These are phyloP conservation scores for Phymanthus crucifer DNA, from an alignment of 92 coral and sea anemone species.

Conservation along the genomic window DNA sequence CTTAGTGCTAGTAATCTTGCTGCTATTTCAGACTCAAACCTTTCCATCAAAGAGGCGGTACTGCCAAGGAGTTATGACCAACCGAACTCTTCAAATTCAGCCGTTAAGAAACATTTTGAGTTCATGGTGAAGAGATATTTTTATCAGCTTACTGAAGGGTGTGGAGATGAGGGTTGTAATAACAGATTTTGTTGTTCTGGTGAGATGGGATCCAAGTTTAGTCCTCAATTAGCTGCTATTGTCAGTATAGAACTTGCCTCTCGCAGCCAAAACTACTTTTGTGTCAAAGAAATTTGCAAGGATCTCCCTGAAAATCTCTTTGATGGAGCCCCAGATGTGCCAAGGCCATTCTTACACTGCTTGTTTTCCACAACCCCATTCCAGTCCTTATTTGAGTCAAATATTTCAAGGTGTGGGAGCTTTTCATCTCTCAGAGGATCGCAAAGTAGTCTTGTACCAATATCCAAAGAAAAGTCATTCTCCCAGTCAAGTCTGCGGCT, in stretches of 20 bases:
- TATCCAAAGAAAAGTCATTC: constrained; percentile 29
- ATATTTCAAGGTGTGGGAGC: constrained; percentile 19
- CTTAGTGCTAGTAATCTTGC: constrained; percentile 96
- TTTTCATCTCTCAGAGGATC: constrained; percentile 19
- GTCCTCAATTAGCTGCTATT: constrained; percentile 77
- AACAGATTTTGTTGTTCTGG: constrained; percentile 87
- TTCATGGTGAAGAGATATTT: constrained; percentile 77
- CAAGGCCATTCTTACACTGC: constrained; percentile 81
- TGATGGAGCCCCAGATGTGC: constrained; percentile 65
- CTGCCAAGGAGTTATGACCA: constrained; percentile 81
- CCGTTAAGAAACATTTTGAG: constrained; percentile 71
- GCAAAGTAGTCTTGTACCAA: constrained; percentile 9
- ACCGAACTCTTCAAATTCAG: constrained; percentile 67
- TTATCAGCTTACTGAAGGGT: constrained; percentile 84
- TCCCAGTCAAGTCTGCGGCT: constrained; percentile 12
- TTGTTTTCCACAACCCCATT: constrained; percentile 80
- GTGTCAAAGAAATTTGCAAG: constrained; percentile 41
- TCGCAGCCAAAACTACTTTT: constrained; percentile 68
- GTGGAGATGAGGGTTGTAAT: constrained; percentile 70
- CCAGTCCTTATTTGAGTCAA: constrained; percentile 57
- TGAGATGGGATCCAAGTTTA: constrained; percentile 53
- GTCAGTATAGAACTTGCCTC: constrained; percentile 94
- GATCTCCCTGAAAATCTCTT: constrained; percentile 59
- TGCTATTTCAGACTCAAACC: constrained; percentile 83
- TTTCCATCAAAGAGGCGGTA: constrained; percentile 81